Evolutionary conservation across 2,888 invertebrate species (phyloP).

Genomic region (Vandiemenella viatica): DNA sequence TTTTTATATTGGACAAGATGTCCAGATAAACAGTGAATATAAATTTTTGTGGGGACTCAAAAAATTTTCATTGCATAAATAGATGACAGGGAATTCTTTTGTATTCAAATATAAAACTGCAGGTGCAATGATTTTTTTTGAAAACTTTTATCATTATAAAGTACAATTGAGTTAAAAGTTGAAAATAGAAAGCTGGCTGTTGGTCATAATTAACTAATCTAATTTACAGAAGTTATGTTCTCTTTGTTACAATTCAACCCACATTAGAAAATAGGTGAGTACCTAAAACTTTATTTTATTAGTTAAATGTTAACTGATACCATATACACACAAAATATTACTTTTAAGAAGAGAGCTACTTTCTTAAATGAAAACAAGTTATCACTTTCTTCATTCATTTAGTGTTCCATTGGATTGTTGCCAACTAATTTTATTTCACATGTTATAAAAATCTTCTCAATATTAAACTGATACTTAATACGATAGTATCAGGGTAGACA

Average conservation of each 20-base stretch:
- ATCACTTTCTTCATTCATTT: no score
- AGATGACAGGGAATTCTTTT: background rate
- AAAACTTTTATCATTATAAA: background rate
- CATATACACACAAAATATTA: no score
- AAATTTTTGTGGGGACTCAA: background rate
- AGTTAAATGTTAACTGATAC: no score
- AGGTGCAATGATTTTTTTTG: conserved; percentile 9
- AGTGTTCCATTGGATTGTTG: no score
- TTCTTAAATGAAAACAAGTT: no score
- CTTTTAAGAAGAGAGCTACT: no score
- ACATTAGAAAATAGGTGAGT: background rate
- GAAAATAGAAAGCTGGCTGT: no score
- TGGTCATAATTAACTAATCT: no score
- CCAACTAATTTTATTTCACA: no score
- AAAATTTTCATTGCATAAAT: background rate
- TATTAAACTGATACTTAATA: background rate
- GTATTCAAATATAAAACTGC: conserved; percentile 6
- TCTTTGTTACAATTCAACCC: no score
- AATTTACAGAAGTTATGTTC: no score
- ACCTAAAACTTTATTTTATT: background rate
- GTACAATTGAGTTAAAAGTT: background rate
- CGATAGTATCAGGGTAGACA: background rate
- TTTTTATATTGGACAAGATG: background rate
- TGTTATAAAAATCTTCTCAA: no score
- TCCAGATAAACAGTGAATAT: background rate